Evolutionary conservation across 1,140 invertebrate species (phyloP), one percentile per base, ranked within the genome.

Genomic region (Drosophila saltans): DNA sequence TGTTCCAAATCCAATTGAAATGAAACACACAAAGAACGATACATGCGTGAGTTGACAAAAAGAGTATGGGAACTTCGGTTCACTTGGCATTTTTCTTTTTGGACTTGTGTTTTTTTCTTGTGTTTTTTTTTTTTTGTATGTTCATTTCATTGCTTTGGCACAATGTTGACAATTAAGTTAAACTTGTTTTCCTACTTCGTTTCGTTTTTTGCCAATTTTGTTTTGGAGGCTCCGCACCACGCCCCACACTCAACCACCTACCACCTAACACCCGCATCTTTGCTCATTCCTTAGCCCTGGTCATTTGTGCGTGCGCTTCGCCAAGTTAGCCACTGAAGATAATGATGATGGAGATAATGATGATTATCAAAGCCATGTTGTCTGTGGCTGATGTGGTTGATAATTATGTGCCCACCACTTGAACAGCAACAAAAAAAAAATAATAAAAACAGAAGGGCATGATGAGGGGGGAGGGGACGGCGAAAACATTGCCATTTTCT

Each of bases 131-230:
- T 55, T 59, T 78, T 57, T 68, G 77, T 68, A 62, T 78, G 75
- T 70, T 69, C 71, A 69, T 78, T 52, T 52, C 36, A 26, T 60
- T 60, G 28, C 39, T 33, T 48, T 69, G 56, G 71, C 82, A 79
- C 79, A 86, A 88, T 86, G 83, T 88, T 86, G 83, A 86, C 83
- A 86, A 86, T 86, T 86, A 86, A 86, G 83, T 86, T 86, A 83
- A 86, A 88, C 83, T 86, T 86, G 83, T 83, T 86, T 86, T 86
- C 80, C 69, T 89, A 80, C 83, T 86, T 88, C 72, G 83, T 83
- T 86, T 85, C 75, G 82, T 71, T 84, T 86, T 77, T 77, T 65
- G 72, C 73, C 82, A 88, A 82, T 85, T 86, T 63, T 64, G 66
- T 39, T 61, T 36, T 36, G 33, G 33, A 6, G 33, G 33, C 3